Evolutionary conservation across 2,113 vertebrate species (phyloP).

Genomic region (Lasiurus cinereus): DNA sequence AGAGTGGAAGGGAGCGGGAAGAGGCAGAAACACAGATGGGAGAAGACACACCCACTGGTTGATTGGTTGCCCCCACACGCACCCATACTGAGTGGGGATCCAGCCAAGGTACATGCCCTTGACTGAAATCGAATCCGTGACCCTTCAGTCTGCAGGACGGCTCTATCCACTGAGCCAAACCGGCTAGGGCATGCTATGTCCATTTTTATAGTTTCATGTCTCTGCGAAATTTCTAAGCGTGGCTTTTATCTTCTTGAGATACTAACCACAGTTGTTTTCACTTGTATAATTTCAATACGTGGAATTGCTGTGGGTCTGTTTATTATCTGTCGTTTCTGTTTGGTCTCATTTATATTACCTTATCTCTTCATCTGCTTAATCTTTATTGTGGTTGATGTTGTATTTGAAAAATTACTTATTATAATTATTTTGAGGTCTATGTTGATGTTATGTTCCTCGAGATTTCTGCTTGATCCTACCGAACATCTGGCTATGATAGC

Average conservation of each 20-base stretch:
- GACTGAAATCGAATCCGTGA: background rate
- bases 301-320: background rate
- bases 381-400: background rate
- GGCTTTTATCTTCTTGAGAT: background rate
- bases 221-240: background rate
- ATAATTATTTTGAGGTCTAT: background rate
- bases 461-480: background rate
- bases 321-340: background rate
- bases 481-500: background rate
- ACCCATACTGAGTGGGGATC: background rate
- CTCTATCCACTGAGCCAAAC: background rate
- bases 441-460: background rate
- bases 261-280: background rate
- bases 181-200: background rate
- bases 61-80: too few relatives aligned
- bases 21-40: too few relatives aligned
- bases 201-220: background rate
- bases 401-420: background rate
- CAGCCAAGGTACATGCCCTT: background rate
- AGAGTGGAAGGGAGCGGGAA: too few relatives aligned
- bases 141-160: background rate
- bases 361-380: background rate
- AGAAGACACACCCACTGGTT: too few relatives aligned
- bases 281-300: background rate
- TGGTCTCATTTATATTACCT: background rate